Evolutionary conservation across 2,888 invertebrate genomes (phyloP).

Genomic region (Labia minor): DNA sequence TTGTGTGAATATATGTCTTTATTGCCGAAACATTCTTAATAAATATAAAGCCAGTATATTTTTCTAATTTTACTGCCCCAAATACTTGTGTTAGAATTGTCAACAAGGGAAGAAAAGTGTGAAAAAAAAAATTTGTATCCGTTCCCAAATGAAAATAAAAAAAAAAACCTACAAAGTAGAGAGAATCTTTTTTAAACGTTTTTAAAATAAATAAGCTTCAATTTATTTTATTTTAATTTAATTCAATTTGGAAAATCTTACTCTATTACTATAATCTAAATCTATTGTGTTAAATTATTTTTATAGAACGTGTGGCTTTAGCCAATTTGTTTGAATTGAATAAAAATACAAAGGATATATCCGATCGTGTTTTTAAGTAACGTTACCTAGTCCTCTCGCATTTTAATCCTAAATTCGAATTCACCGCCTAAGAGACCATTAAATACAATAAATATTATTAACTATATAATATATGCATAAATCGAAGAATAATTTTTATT

Average conservation of each 20-base stretch:
- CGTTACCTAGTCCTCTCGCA: no score
- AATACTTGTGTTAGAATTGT: not conserved
- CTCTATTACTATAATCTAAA: not conserved
- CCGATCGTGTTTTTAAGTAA: not conserved
- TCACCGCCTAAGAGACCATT: no score
- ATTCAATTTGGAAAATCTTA: not conserved
- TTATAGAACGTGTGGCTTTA: not conserved
- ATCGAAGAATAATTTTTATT: no score
- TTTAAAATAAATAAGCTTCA: not conserved
- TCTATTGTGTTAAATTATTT: slow-evolving; percentile 2
- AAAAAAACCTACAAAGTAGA: not conserved
- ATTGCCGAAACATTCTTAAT: slow-evolving; percentile 13
- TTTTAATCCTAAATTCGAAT: no score
- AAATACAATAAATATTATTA: no score
- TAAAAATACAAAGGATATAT: not conserved
- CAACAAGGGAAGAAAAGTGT: not conserved
- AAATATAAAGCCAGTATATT: not conserved
- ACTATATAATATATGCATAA: no score
- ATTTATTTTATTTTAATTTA: no score
- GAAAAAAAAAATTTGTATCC: not conserved
- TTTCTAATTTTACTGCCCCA: not conserved
- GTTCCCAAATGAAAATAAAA: not conserved
- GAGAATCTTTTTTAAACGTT: not conserved
- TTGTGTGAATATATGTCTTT: slow-evolving; percentile 13
- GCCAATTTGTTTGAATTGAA: slow-evolving; percentile 5